These are phyloP conservation scores for Gavialis gangeticus DNA, from an alignment of 2,113 vertebrate genomes.

Conservation along the genomic window DNA sequence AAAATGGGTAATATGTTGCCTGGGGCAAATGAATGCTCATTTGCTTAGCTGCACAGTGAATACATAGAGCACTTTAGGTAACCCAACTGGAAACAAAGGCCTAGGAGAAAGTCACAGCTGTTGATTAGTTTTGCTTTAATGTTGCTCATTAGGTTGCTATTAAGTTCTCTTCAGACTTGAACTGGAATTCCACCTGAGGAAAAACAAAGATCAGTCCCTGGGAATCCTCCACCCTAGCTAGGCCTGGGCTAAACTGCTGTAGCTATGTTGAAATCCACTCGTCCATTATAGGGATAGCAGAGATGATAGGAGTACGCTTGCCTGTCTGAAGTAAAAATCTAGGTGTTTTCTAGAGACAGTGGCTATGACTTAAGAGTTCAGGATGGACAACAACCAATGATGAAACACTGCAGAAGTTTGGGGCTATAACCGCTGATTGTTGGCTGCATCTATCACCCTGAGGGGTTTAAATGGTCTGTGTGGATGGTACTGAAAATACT, in stretches of 20 bases:
- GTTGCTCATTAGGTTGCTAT: not conserved
- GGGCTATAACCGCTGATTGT: not conserved
- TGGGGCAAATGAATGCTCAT: not conserved
- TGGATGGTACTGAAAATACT: not conserved
- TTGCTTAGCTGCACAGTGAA: rapidly evolving
- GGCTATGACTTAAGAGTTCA: not conserved
- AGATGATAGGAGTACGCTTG: rapidly evolving
- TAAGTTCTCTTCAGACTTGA: not conserved
- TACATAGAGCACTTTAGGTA: not conserved
- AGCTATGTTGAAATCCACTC: not conserved
- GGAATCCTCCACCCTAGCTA: not conserved
- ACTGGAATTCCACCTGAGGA: not conserved
- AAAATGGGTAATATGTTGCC: not conserved
- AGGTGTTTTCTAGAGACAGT: not conserved
- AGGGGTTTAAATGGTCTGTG: not conserved
- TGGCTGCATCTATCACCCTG: not conserved
- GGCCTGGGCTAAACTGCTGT: not conserved
- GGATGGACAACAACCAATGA: not conserved
- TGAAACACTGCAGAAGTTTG: not conserved
- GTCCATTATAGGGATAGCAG: not conserved
- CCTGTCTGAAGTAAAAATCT: not conserved
- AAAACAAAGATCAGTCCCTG: not conserved
- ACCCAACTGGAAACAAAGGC: not conserved
- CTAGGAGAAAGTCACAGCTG: not conserved
- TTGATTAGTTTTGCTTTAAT: not conserved